phyloP scores from a whole-genome alignment of 2,113 vertebrate species.

The Syrmaticus mikado region DNA sequence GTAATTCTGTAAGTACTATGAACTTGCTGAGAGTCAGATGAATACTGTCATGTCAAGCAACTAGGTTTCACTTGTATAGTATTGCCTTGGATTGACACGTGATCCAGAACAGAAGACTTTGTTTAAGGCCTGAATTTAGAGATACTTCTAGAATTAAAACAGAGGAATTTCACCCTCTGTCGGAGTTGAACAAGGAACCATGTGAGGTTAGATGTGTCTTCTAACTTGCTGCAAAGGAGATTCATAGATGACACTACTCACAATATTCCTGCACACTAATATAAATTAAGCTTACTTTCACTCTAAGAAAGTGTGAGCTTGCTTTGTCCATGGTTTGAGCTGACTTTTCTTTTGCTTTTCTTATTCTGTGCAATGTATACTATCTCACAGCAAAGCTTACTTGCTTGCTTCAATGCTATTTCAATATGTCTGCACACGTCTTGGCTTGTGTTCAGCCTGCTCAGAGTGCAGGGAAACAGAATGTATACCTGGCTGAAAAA shows the following conservation, averaged over 20 bases:
- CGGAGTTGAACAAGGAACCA: neutral
- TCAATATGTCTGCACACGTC: neutral
- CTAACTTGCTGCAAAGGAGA: neutral
- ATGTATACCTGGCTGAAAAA: conserved; percentile 5
- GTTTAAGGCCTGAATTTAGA: neutral
- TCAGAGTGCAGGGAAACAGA: neutral
- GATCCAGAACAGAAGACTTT: neutral
- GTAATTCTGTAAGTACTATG: neutral
- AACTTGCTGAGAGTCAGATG: neutral
- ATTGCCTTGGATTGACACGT: neutral
- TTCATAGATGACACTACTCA: neutral
- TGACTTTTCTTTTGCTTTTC: neutral
- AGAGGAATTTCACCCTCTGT: neutral
- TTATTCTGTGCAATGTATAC: neutral
- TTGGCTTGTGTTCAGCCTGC: neutral
- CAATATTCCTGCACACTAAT: fast-evolving
- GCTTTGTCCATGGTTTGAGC: neutral
- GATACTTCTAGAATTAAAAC: neutral
- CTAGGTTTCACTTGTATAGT: neutral
- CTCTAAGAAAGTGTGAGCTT: neutral
- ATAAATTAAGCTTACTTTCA: neutral
- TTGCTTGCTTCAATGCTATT: neutral
- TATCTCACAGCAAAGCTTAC: neutral
- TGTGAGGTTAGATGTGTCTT: neutral
- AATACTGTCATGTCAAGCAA: neutral